These are phyloP conservation scores for Spinus olivaceus DNA, from an alignment of 2,797 vertebrate species.

Conservation along the genomic window DNA sequence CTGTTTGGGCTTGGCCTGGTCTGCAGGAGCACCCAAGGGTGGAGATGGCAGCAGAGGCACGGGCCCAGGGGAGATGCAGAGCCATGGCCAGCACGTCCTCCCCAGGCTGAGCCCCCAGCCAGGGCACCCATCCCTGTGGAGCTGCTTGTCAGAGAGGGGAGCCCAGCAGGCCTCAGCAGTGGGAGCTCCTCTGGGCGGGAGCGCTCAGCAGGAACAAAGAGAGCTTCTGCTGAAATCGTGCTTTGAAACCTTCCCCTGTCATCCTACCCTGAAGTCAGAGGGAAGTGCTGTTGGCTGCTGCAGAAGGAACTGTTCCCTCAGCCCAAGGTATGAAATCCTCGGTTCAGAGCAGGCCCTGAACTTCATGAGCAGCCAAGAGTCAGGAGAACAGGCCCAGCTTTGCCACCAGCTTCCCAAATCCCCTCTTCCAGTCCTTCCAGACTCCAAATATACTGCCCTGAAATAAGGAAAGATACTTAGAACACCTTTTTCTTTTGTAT, in stretches of 20 bases:
- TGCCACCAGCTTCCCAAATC: background rate
- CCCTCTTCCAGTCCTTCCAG: background rate
- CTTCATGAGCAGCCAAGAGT: background rate
- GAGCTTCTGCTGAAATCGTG: background rate
- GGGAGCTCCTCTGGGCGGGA: background rate
- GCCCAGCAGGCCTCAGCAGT: background rate
- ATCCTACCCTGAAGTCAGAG: background rate
- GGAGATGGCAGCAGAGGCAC: rapidly evolving
- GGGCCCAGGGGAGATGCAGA: background rate
- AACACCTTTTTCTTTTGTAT: background rate
- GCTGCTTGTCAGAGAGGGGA: background rate
- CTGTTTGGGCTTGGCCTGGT: background rate
- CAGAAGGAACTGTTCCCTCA: rapidly evolving
- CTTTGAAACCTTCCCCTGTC: background rate
- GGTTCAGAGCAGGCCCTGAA: background rate
- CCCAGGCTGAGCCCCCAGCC: background rate
- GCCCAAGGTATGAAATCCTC: background rate
- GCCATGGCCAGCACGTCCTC: rapidly evolving
- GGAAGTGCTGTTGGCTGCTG: background rate
- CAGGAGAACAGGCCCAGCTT: background rate
- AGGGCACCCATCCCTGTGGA: rapidly evolving
- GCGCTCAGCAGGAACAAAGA: background rate
- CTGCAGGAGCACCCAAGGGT: rapidly evolving
- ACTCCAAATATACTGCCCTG: rapidly evolving
- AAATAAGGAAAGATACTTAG: background rate